A percentile compares a stretch with the other conserved stretches of the same genome.
Evolutionary conservation across 2,888 invertebrate genomes (phyloP).

Genomic region (Alsophila aescularia): DNA sequence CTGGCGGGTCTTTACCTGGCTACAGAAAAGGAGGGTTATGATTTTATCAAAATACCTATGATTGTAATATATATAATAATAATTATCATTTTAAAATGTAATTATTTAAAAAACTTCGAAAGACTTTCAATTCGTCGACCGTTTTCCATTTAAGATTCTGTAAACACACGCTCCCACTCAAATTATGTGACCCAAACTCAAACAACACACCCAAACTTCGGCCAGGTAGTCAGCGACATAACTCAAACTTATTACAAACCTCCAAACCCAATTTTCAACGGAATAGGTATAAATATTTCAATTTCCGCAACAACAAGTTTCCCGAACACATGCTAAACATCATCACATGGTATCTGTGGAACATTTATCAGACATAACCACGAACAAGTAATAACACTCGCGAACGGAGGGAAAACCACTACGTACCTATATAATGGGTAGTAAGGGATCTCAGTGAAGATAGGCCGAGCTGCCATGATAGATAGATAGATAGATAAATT

Average conservation of each 20-base stretch:
- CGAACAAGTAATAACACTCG: conserved; percentile 25
- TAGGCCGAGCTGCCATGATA: too few species aligned
- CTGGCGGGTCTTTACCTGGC: too few species aligned
- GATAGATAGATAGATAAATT: too few species aligned
- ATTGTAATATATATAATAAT: too few species aligned
- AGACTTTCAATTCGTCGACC: too few species aligned
- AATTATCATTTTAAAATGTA: too few species aligned
- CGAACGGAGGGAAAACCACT: conserved; percentile 4
- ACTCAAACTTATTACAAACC: conserved; percentile 7
- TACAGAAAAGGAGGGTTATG: too few species aligned
- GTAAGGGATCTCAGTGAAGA: conserved; percentile 1
- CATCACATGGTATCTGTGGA: conserved; percentile 24
- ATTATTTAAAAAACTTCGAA: too few species aligned
- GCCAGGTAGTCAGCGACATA: background rate
- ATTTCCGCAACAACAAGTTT: conserved; percentile 29
- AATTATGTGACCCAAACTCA: background rate
- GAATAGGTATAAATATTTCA: conserved; percentile 17
- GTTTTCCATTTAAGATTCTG: background rate
- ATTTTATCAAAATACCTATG: too few species aligned
- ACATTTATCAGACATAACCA: conserved; percentile 35
- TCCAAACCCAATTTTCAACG: conserved; percentile 9
- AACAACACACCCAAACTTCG: background rate
- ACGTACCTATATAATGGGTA: background rate
- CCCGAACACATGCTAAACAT: conserved; percentile 23
- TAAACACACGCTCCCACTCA: background rate